Evolutionary conservation across 2,888 invertebrate species (phyloP).

Genomic region (Leptopilina drosophilae): DNA sequence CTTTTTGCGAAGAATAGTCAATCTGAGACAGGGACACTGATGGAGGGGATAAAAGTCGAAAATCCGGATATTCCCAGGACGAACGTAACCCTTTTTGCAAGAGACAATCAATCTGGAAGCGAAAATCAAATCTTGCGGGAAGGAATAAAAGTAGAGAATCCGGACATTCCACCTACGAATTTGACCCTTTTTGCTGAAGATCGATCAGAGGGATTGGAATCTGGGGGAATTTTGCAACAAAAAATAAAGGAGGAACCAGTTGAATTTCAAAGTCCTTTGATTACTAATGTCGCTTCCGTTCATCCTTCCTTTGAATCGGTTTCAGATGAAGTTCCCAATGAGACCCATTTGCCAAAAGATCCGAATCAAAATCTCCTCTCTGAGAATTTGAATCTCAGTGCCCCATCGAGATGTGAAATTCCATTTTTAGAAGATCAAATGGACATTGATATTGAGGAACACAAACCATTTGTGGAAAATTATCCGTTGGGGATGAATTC

Average conservation of each 20-base stretch:
- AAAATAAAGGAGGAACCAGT: not conserved
- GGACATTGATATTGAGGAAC: conserved; percentile 16
- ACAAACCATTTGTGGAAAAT: not conserved
- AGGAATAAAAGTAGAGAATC: no score
- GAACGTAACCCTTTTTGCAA: no score
- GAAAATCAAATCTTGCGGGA: not conserved
- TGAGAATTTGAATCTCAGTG: not conserved
- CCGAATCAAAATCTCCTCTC: not conserved
- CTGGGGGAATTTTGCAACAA: not conserved
- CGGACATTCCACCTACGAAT: not conserved
- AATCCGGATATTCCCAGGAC: not conserved
- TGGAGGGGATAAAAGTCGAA: not conserved
- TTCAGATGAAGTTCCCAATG: no score
- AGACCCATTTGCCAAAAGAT: no score
- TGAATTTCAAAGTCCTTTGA: not conserved
- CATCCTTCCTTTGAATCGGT: no score
- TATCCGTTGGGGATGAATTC: not conserved
- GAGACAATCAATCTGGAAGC: no score
- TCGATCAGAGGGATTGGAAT: not conserved
- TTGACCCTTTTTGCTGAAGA: not conserved
- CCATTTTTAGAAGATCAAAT: not conserved
- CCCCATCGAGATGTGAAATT: not conserved
- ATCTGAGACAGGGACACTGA: not conserved
- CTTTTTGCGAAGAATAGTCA: not conserved
- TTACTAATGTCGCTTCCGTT: no score